Evolutionary conservation across 1,140 invertebrate species (phyloP).

Genomic region (Euglossa dilemma): DNA sequence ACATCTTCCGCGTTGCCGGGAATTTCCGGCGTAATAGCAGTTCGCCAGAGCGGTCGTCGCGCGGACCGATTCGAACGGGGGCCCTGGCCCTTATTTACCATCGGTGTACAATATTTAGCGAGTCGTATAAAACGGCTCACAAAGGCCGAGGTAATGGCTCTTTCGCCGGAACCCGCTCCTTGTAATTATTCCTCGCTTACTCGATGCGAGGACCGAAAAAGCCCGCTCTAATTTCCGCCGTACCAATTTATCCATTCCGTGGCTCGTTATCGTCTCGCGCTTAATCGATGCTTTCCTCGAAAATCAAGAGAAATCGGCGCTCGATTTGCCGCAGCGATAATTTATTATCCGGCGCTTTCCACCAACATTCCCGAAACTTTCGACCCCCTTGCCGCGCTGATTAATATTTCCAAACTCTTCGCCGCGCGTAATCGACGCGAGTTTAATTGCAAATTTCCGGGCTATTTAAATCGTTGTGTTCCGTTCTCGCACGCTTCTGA

Average conservation of each 20-base stretch:
- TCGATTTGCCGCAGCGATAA: not conserved
- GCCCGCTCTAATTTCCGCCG: not conserved
- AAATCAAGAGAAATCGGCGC: not conserved
- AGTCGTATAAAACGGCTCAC: slow-evolving; percentile 13
- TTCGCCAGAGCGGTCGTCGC: not conserved
- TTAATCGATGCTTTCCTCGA: not conserved
- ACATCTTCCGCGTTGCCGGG: not conserved
- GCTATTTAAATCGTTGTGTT: too few relatives aligned
- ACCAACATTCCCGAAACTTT: not conserved
- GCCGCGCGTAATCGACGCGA: too few relatives aligned
- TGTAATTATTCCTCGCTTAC: slow-evolving; percentile 22
- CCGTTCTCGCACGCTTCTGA: too few relatives aligned
- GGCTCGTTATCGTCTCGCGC: slow-evolving; percentile 7
- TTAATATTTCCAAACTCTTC: too few relatives aligned
- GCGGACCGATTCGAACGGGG: slow-evolving; percentile 16
- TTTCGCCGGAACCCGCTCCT: not conserved
- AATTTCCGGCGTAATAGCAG: not conserved
- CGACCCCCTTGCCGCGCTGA: too few relatives aligned
- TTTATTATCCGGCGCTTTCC: not conserved
- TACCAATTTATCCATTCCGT: slow-evolving; percentile 3
- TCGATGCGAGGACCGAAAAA: not conserved
- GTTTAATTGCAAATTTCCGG: too few relatives aligned
- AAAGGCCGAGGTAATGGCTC: slow-evolving; percentile 33
- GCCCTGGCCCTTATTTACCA: slow-evolving; percentile 20
- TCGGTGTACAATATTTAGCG: slow-evolving; percentile 28